Percentiles rank a stretch among this genome's conserved stretches.
These are phyloP conservation scores for Leptodactylus fallax DNA, from an alignment of 2,797 vertebrate species.

Conservation along the genomic window DNA sequence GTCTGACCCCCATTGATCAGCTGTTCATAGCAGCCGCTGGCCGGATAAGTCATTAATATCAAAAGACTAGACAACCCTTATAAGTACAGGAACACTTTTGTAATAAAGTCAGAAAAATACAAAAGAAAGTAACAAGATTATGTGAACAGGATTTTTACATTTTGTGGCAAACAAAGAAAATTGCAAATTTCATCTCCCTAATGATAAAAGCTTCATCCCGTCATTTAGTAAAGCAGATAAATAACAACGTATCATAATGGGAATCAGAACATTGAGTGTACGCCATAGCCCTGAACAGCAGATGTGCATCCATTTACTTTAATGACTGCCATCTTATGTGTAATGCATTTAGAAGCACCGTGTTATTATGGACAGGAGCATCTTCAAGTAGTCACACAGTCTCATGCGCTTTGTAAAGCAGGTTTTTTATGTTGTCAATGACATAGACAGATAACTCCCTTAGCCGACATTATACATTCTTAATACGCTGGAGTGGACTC, in stretches of 20 bases:
- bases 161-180: constrained; percentile 34
- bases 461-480: neutral
- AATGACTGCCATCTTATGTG: constrained; percentile 5
- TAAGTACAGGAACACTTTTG: no score
- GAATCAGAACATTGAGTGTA: constrained; percentile 18
- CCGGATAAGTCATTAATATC: no score
- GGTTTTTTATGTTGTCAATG: neutral
- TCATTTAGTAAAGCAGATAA: constrained; percentile 16
- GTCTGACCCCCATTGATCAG: no score
- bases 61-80: no score
- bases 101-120: neutral
- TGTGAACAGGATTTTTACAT: constrained; percentile 6
- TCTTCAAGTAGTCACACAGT: neutral
- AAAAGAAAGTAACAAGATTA: neutral
- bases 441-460: neutral
- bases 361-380: neutral
- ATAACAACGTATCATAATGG: neutral
- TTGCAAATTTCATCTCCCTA: neutral
- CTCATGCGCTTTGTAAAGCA: neutral
- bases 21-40: no score
- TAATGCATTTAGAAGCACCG: constrained; percentile 31
- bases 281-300: neutral
- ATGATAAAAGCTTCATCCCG: constrained; percentile 36
- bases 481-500: neutral
- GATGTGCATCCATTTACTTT: constrained; percentile 57